phyloP scores from a whole-genome alignment of 2,113 vertebrate species.

The Scomber colias region DNA sequence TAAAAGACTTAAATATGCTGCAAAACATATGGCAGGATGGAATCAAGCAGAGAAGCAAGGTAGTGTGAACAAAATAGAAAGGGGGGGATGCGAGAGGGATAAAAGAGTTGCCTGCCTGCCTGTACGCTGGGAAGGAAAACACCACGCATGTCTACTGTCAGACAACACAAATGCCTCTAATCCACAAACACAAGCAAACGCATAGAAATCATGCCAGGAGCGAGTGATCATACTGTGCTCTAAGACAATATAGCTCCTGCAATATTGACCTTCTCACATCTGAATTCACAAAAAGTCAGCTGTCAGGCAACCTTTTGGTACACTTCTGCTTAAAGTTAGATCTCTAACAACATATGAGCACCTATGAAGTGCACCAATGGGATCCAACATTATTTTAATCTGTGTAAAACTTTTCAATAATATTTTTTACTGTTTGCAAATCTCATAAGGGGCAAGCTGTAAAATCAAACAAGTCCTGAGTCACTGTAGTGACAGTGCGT shows the following conservation, averaged over 20 bases:
- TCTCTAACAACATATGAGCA: background rate
- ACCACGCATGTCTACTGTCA: constrained; percentile 34
- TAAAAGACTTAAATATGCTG: constrained; percentile 43
- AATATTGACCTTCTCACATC: too few relatives aligned
- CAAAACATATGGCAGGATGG: constrained; percentile 48
- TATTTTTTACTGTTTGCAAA: constrained; percentile 74
- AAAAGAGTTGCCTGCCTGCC: constrained; percentile 12
- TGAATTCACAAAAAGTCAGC: too few relatives aligned
- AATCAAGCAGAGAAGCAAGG: constrained; percentile 43
- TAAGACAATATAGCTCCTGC: too few relatives aligned
- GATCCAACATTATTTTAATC: constrained; percentile 53
- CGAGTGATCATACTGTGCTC: background rate
- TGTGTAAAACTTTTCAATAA: constrained; percentile 76
- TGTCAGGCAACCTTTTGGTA: background rate
- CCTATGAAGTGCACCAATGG: constrained; percentile 19
- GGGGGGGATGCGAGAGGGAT: constrained; percentile 27
- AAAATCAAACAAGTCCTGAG: constrained; percentile 70
- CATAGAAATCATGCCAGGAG: constrained; percentile 13
- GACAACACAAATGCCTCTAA: constrained; percentile 36
- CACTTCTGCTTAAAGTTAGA: constrained; percentile 10
- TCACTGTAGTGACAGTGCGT: constrained; percentile 42
- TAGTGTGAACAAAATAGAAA: constrained; percentile 44
- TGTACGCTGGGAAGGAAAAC: constrained; percentile 21
- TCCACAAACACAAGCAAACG: constrained; percentile 31
- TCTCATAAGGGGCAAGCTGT: constrained; percentile 56